These are phyloP conservation scores for Caloenas nicobarica DNA, from an alignment of 2,113 vertebrate genomes.

Conservation along the genomic window DNA sequence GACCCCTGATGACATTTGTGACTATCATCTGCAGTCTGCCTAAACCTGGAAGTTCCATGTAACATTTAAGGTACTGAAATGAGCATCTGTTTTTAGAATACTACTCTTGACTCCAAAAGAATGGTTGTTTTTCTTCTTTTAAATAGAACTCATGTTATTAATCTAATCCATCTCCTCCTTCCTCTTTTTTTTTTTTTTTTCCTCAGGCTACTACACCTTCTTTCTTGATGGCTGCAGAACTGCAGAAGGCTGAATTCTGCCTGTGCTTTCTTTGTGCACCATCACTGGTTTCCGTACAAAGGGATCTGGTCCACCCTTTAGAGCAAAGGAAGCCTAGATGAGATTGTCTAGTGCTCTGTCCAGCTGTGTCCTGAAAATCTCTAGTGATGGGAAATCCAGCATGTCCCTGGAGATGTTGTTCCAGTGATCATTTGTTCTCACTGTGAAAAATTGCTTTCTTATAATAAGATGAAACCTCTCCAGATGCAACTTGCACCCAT, in stretches of 20 bases:
- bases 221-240: not conserved
- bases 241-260: not conserved
- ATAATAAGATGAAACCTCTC: not conserved
- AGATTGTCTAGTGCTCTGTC: not conserved
- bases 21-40: not conserved
- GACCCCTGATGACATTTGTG: not conserved
- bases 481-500: not conserved
- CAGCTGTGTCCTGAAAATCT: not conserved
- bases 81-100: not conserved
- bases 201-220: not conserved
- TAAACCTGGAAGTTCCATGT: not conserved
- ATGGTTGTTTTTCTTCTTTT: not conserved
- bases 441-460: not conserved
- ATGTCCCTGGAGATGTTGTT: not conserved
- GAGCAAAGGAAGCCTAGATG: not conserved
- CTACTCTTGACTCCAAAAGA: not conserved
- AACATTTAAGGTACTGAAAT: not conserved
- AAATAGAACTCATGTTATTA: not conserved
- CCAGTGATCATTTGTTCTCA: not conserved
- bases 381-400: too few species aligned
- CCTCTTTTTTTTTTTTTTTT: not conserved
- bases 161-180: not conserved
- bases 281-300: not conserved
- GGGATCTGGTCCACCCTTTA: not conserved
- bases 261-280: not conserved